Conservation (phyloP, 2,113 vertebrate species). For the Oncorhynchus mykiss region DNA sequence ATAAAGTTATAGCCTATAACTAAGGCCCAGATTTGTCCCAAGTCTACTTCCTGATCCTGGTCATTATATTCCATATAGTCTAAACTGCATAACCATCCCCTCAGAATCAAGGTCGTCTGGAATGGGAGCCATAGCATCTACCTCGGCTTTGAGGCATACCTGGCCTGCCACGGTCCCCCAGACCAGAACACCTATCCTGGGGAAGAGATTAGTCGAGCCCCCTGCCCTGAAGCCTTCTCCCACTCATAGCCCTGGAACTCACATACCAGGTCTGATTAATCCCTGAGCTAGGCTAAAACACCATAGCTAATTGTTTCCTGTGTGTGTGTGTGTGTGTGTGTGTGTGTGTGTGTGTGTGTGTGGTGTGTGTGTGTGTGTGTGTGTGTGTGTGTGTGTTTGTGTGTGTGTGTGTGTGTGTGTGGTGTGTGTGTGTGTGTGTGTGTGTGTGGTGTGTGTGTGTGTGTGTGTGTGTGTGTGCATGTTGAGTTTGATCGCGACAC, state of each 20-base stretch:
- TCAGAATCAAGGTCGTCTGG: too few species aligned
- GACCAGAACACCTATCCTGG: slow-evolving; percentile 17
- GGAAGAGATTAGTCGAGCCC: slow-evolving; percentile 11
- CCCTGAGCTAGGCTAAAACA: slow-evolving; percentile 12
- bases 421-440: slow-evolving; percentile 1
- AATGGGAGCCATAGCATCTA: background rate
- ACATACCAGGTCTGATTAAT: slow-evolving; percentile 17
- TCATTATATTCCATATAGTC: too few species aligned
- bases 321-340: slow-evolving; percentile 1
- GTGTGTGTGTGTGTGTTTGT: background rate
- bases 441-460: slow-evolving; percentile 5
- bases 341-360: slow-evolving; percentile 3
- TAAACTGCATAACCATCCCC: too few species aligned
- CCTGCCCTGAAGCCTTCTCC: background rate
- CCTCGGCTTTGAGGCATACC: background rate
- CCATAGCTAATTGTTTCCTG: slow-evolving; percentile 30
- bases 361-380: slow-evolving; percentile 5
- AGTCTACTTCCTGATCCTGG: too few species aligned
- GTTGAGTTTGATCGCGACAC: background rate
- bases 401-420: slow-evolving; percentile 1
- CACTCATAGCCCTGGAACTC: slow-evolving; percentile 6
- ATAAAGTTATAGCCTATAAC: too few species aligned
- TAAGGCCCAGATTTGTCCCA: too few species aligned
- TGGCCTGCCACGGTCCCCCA: slow-evolving; percentile 12
- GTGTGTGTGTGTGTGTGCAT: background rate